Percentiles rank a stretch among this genome's conserved stretches.
Conservation (phyloP, 2,797 vertebrate species). For the Xenops minutus region DNA sequence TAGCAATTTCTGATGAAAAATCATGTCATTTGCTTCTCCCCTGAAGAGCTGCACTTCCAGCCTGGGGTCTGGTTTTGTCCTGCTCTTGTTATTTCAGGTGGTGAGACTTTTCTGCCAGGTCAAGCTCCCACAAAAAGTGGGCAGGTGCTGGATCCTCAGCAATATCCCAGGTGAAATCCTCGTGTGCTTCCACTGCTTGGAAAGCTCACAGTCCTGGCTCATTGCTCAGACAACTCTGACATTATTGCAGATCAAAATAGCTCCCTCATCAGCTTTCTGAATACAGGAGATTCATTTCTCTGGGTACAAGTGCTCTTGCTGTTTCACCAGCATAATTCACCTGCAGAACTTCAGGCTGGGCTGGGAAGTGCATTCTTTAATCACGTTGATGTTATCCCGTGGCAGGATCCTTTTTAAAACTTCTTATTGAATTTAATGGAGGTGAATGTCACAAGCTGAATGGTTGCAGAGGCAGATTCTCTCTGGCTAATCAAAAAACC, state of each 20-base stretch:
- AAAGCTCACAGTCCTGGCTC: neutral
- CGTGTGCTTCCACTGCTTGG: neutral
- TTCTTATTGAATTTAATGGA: neutral
- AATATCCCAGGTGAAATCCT: neutral
- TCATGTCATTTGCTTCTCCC: rapidly evolving
- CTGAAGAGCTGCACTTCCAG: neutral
- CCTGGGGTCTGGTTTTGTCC: neutral
- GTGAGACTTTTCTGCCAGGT: neutral
- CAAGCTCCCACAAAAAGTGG: neutral
- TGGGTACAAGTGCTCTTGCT: neutral
- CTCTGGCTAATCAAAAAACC: neutral
- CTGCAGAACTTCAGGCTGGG: neutral
- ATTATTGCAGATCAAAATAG: neutral
- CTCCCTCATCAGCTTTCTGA: neutral
- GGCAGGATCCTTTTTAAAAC: neutral
- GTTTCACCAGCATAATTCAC: neutral
- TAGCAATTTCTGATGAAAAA: neutral
- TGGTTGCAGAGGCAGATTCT: neutral
- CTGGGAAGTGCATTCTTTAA: slow-evolving; percentile 8
- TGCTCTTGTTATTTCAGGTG: neutral
- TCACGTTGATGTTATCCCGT: neutral
- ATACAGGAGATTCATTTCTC: neutral
- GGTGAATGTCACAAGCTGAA: neutral
- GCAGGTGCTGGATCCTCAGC: neutral
- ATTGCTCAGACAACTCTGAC: neutral